phyloP scores from a whole-genome alignment of 2,888 invertebrate species.

The Nemapogon koenigi region DNA sequence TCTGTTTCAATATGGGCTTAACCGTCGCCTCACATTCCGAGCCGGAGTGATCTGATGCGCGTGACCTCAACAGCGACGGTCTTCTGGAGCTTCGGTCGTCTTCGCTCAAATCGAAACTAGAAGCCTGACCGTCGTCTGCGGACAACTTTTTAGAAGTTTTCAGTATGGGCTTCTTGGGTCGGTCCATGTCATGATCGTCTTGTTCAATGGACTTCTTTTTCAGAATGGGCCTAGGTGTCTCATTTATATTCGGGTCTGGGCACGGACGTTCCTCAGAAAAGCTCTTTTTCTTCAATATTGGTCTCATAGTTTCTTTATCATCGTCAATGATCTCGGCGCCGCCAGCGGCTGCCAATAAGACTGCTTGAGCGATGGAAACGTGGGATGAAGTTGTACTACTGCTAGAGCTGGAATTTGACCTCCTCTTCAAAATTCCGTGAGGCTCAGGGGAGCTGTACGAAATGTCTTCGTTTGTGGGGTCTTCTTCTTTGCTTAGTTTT shows the following conservation, averaged over 20 bases:
- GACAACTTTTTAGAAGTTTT: constrained; percentile 75
- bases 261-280: constrained; percentile 72
- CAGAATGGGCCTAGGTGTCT: constrained; percentile 76
- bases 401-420: constrained; percentile 74
- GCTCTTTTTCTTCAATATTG: constrained; percentile 85
- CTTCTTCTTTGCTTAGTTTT: constrained; percentile 70
- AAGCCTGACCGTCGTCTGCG: constrained; percentile 65
- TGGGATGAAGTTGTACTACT: constrained; percentile 70
- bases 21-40: constrained; percentile 65
- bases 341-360: constrained; percentile 69
- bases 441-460: constrained; percentile 71
- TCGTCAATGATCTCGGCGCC: constrained; percentile 63
- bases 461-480: constrained; percentile 67
- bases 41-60: constrained; percentile 59
- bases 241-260: constrained; percentile 45
- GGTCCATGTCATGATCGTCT: constrained; percentile 75
- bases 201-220: constrained; percentile 87
- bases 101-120: constrained; percentile 62
- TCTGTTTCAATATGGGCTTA: constrained; percentile 71
- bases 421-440: constrained; percentile 82
- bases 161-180: constrained; percentile 77
- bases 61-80: constrained; percentile 61
- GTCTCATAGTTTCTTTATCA: constrained; percentile 70
- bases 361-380: constrained; percentile 73
- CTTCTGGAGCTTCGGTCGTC: constrained; percentile 62